Percentiles rank a stretch among this genome's conserved stretches.
Conservation (phyloP, 2,888 invertebrate species). For the Thalpophila matura region DNA sequence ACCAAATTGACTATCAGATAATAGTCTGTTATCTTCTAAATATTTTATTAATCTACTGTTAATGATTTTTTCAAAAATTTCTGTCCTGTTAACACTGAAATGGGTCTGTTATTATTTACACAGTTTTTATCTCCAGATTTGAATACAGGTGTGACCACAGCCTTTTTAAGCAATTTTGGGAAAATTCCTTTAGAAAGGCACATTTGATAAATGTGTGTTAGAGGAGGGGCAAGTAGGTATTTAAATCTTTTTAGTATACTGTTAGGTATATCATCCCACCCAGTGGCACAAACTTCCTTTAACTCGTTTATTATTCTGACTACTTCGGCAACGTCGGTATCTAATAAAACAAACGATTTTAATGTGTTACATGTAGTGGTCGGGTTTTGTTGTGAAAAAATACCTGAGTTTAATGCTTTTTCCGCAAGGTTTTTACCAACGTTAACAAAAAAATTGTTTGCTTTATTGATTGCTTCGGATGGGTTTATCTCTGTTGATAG, state of each 20-base stretch:
- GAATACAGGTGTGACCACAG: not conserved
- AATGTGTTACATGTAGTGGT: not conserved
- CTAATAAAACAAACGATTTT: not conserved
- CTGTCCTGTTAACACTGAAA: too few relatives aligned
- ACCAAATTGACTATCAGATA: not conserved
- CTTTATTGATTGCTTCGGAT: not conserved
- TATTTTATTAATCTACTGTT: too few relatives aligned
- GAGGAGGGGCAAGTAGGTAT: not conserved
- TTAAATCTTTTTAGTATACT: constrained; percentile 1
- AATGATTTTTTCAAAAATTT: too few relatives aligned
- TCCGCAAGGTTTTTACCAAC: not conserved
- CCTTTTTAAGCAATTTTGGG: not conserved
- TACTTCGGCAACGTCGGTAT: too few relatives aligned
- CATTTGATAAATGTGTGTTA: not conserved
- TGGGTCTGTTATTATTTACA: too few relatives aligned
- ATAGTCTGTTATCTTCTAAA: too few relatives aligned
- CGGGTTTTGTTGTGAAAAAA: not conserved
- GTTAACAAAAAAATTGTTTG: too few relatives aligned
- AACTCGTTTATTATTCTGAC: not conserved
- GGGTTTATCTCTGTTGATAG: not conserved
- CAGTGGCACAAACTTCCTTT: not conserved
- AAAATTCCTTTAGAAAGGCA: constrained; percentile 4
- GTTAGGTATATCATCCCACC: constrained; percentile 3
- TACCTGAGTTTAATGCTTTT: not conserved
- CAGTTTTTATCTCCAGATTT: not conserved